A percentile compares a stretch with the other conserved stretches of the same genome.
Conservation (phyloP, 2,888 invertebrate genomes). For the Drosophila longiperda region DNA sequence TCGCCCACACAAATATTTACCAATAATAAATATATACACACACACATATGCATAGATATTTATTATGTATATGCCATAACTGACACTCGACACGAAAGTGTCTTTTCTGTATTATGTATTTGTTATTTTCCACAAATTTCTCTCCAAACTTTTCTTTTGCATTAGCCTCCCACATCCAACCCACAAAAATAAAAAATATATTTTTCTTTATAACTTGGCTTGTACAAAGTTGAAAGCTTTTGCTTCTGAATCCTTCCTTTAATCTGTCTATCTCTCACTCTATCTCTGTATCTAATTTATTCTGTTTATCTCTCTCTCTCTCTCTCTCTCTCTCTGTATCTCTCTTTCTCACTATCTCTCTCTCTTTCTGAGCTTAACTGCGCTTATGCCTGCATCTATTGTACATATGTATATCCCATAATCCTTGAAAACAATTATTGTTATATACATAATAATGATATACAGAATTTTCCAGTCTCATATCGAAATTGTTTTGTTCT, state of each 20-base stretch:
- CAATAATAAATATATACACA: constrained; percentile 5
- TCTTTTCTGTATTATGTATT: constrained; percentile 4
- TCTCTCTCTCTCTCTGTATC: constrained; percentile 17
- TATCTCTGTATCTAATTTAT: constrained; percentile 17
- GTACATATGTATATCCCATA: constrained; percentile 36
- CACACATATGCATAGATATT: constrained; percentile 14
- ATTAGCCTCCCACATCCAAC: not conserved
- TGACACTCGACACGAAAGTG: constrained; percentile 13
- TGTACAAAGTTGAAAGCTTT: constrained; percentile 20
- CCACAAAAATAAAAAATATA: not conserved
- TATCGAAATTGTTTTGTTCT: constrained; percentile 80
- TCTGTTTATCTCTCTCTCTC: constrained; percentile 8
- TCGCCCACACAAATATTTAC: constrained; percentile 32
- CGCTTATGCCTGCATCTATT: constrained; percentile 49
- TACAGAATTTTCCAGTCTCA: constrained; percentile 59
- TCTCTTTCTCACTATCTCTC: constrained; percentile 12
- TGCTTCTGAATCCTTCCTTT: constrained; percentile 4
- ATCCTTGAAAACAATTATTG: constrained; percentile 21
- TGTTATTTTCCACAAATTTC: constrained; percentile 27
- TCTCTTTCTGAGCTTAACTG: constrained; percentile 36
- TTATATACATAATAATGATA: constrained; percentile 44
- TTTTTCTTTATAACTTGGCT: constrained; percentile 1
- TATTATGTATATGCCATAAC: constrained; percentile 3
- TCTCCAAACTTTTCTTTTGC: constrained; percentile 5
- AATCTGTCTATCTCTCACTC: constrained; percentile 1